These are phyloP conservation scores for Pandemis heparana DNA, from an alignment of 2,888 invertebrate genomes.

Conservation along the genomic window DNA sequence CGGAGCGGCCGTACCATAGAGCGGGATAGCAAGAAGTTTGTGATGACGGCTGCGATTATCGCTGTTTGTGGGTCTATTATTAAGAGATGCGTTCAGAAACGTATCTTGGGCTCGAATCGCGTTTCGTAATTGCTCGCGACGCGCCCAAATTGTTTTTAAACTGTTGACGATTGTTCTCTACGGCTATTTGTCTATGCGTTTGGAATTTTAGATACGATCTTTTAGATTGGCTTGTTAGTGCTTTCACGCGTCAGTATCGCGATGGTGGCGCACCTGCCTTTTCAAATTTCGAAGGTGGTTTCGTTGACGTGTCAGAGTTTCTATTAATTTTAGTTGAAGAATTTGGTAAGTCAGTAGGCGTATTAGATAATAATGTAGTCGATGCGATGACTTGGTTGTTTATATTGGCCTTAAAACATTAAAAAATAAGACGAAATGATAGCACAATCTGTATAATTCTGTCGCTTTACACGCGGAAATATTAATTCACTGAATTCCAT, in stretches of 20 bases:
- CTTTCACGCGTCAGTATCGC: slow-evolving; percentile 65
- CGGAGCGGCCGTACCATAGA: slow-evolving; percentile 52
- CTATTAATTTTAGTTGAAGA: slow-evolving; percentile 19
- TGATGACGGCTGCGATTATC: slow-evolving; percentile 71
- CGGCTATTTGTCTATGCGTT: slow-evolving; percentile 82
- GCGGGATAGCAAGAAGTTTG: slow-evolving; percentile 56
- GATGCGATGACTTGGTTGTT: too few species aligned
- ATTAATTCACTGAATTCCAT: not conserved
- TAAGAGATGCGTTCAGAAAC: slow-evolving; percentile 79
- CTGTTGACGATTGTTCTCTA: slow-evolving; percentile 81
- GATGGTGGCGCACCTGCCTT: slow-evolving; percentile 44
- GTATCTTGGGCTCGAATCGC: slow-evolving; percentile 75
- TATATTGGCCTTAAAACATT: too few species aligned
- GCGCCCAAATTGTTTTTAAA: slow-evolving; percentile 82
- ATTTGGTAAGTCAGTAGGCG: not conserved
- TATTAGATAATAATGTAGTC: not conserved
- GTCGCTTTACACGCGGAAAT: too few species aligned
- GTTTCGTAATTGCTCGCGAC: slow-evolving; percentile 79
- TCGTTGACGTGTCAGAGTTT: slow-evolving; percentile 25
- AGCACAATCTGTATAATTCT: too few species aligned
- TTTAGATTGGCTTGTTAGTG: slow-evolving; percentile 62
- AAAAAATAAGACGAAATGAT: too few species aligned
- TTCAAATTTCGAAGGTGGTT: slow-evolving; percentile 24
- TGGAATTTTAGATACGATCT: slow-evolving; percentile 72
- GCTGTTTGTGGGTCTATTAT: slow-evolving; percentile 75